Evolutionary conservation across 2,797 vertebrate species (phyloP), one percentile per base, ranked within the genome.

Genomic region (Nothura maculosa): DNA sequence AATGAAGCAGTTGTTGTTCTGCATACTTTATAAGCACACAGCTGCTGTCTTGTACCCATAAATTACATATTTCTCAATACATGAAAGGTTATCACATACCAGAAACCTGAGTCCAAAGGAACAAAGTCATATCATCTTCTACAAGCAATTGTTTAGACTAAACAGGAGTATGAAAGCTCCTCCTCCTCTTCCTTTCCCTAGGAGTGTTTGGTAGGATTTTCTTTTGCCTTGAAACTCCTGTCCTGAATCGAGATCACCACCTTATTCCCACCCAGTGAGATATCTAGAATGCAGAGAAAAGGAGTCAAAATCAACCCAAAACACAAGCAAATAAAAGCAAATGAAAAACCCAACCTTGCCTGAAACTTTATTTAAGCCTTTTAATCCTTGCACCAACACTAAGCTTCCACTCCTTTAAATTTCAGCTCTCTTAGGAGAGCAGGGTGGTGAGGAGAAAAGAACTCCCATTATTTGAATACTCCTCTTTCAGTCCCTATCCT

Each of bases 121-220:
- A 42, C 66, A 36, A 32, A 69, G 69, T 38, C 72, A 62, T 75
- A 83, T 87, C 89, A 74, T 24, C 22, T 87, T n/a, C 45, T 75
- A 55, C 80, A 87, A 91, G n/a, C 45, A 60, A 22, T 68, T 72
- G 90, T 87, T 80, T 89, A 9, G 67, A 90, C 25, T 84, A 38
- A 94, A 64, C 19, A 82, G 28, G 28, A 50, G 25, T 62, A 73
- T 38, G 47, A 87, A 87, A 38, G 61, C 21, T 92, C 66, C 81
- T 32, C 50, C 63, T 43, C 50, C 66, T 70, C 25, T n/a, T 40
- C n/a, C 63, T 81, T 82, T 69, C n/a, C 28, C 38, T 52, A 32
- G 62, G 55, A 90, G 47, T 43, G 58, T 61, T 63, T 86, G 22
- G 24, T 30, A 57, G 18, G 55, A n/a, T 10, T 60, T 74, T 61